phyloP scores from a whole-genome alignment of 1,140 invertebrate genomes.

The Dinothrombium tinctorium region DNA sequence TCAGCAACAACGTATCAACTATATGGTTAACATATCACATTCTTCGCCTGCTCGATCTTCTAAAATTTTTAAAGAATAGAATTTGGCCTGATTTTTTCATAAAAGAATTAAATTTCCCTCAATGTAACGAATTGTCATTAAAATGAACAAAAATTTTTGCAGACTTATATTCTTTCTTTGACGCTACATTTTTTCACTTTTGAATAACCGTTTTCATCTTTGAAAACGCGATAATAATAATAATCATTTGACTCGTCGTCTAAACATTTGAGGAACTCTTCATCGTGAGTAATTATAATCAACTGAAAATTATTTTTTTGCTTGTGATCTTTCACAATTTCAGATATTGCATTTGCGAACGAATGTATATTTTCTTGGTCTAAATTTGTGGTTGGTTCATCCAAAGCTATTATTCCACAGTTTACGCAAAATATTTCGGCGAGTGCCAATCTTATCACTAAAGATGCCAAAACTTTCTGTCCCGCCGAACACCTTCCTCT shows the following conservation, averaged over 20 bases:
- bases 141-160: background rate
- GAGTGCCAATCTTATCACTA: conserved; percentile 84
- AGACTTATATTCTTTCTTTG: conserved; percentile 2
- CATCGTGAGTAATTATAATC: conserved; percentile 91
- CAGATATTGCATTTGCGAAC: conserved; percentile 53
- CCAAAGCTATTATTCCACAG: conserved; percentile 81
- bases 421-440: conserved; percentile 79
- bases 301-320: conserved; percentile 80
- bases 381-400: conserved; percentile 97
- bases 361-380: conserved; percentile 72
- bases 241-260: conserved; percentile 17
- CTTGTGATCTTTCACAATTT: conserved; percentile 19
- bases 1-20: too few relatives aligned
- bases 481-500: conserved; percentile 86
- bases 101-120: too few relatives aligned
- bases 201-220: conserved; percentile 11
- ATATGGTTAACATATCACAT: too few relatives aligned
- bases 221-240: conserved; percentile 14
- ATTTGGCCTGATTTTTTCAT: too few relatives aligned
- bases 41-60: too few relatives aligned
- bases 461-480: conserved; percentile 73
- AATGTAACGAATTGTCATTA: too few relatives aligned
- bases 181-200: conserved; percentile 1
- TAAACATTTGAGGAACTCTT: conserved; percentile 59
- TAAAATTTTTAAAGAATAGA: too few relatives aligned